Evolutionary conservation across 2,797 vertebrate genomes (phyloP).

Genomic region (Chaetophractus vellerosus): DNA sequence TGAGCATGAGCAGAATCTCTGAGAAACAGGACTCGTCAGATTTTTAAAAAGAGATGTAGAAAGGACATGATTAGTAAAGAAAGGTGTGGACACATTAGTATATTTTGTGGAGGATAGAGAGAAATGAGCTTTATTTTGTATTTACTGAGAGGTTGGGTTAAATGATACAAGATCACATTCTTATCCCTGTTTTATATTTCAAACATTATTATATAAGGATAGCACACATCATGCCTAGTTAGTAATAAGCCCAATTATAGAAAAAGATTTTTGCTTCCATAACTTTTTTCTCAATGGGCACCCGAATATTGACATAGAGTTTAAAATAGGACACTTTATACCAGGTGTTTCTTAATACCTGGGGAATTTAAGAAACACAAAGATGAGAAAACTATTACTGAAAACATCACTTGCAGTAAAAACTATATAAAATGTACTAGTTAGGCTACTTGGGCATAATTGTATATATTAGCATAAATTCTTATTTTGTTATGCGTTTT

Average conservation of each 20-base stretch:
- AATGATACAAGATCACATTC: background rate
- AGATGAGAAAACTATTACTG: conserved; percentile 40
- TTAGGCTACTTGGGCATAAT: background rate
- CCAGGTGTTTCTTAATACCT: background rate
- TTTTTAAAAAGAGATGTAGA: background rate
- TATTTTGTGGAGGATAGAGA: background rate
- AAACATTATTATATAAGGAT: background rate
- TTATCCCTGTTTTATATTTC: background rate
- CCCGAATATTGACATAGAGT: background rate
- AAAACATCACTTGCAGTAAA: conserved; percentile 8
- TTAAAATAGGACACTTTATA: background rate
- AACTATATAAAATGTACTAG: conserved; percentile 51
- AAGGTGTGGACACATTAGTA: background rate
- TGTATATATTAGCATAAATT: conserved; percentile 9
- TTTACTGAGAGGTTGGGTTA: background rate
- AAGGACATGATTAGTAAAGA: background rate
- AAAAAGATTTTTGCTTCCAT: background rate
- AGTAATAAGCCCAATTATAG: background rate
- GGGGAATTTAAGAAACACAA: conserved; percentile 20
- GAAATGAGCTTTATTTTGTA: background rate
- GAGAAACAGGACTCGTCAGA: background rate
- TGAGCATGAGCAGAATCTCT: background rate
- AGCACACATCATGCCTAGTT: background rate
- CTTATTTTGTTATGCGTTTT: conserved; percentile 42
- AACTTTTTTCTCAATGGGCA: background rate